Evolutionary conservation across 2,888 invertebrate genomes (phyloP), one percentile per base, ranked within the genome.

Genomic region (Zhuqinia jingwanae): DNA sequence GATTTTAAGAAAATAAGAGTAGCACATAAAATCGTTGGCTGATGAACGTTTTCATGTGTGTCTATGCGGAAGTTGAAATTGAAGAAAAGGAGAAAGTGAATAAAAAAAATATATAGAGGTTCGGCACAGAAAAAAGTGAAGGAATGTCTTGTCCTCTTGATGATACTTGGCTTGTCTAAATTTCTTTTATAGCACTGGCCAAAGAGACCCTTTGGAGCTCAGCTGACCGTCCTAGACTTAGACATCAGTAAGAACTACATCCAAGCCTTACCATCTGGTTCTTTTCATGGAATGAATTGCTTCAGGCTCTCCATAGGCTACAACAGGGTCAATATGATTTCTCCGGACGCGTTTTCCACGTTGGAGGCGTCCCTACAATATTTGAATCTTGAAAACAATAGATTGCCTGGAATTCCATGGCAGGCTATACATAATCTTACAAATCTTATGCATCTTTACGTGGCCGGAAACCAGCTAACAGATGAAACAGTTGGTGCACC

Each of bases 221-320:
- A 89, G 91, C 94, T 96, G 84, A 95, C 95, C 92, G 94, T 97
- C 85, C 94, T 95, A 89, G 96, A 97, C 91, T 94, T 97, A 88
- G 96, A 96, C 93, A 93, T 97, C 92, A 96, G 96, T 90, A 95
- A 95, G 91, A 97, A 97, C 92, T 95, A 95, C 92, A 94, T 97
- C 78, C 93, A 94, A 20, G 93, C 93, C 70, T 92, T 97, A 85
- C 95, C 95, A 20, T 94, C 94, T 65, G 94, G 94, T 83, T 94
- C 95, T 70, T 97, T 96, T 91, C 93, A 94, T 76, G 95, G 95
- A 68, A 94, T 96, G 90, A 95, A 95, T 89, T 94, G 96, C 84
- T 91, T 90, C 78, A 90, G 90, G 60, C 95, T 98, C 89, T 96
- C 96, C 93, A 93, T 98, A 89, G 97, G 97, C 92, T 97, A 97